phyloP scores from a whole-genome alignment of 2,113 vertebrate species.

The Sarotherodon lohbergeri region DNA sequence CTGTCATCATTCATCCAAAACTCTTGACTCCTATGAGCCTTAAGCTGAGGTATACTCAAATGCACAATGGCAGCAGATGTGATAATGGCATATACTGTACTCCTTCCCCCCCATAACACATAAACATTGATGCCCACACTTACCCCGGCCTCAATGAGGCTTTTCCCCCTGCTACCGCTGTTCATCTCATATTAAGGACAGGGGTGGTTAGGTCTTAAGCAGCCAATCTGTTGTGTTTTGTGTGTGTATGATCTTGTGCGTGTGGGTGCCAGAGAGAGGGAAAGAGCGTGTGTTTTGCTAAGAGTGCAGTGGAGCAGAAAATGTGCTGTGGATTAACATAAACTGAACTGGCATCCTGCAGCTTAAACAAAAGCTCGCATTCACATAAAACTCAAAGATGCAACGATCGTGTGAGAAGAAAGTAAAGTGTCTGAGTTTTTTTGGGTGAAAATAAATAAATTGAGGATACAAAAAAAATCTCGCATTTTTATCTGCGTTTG shows the following conservation, averaged over 20 bases:
- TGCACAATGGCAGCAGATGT: conserved; percentile 20
- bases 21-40: background rate
- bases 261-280: background rate
- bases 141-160: background rate
- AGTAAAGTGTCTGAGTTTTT: background rate
- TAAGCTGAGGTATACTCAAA: background rate
- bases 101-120: background rate
- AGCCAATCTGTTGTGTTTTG: conserved; percentile 4
- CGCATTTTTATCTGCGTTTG: background rate
- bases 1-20: background rate
- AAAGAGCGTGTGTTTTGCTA: conserved; percentile 5
- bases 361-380: conserved; percentile 30
- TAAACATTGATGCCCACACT: background rate
- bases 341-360: conserved; percentile 24
- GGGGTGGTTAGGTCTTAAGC: conserved; percentile 30
- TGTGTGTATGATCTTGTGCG: background rate
- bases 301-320: conserved; percentile 53
- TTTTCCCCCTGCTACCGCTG: background rate
- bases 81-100: background rate
- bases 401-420: background rate
- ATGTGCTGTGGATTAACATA: conserved; percentile 69
- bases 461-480: background rate
- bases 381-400: conserved; percentile 16
- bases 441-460: background rate
- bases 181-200: conserved; percentile 59